Conservation (phyloP, 2,888 invertebrate species). For the Drosophila melanocephala region DNA sequence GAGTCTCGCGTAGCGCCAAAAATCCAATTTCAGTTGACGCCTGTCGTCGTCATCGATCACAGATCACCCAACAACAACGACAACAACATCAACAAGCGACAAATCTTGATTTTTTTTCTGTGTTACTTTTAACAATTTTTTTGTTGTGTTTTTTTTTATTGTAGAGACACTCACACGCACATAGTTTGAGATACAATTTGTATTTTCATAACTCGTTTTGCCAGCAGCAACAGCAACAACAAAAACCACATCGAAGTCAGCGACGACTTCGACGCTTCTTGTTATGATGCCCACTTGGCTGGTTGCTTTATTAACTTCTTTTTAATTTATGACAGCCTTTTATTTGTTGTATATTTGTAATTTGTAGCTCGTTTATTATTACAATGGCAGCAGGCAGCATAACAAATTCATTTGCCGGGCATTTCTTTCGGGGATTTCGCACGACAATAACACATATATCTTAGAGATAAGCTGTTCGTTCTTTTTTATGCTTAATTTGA, state of each 20-base stretch:
- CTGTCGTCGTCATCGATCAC: slow-evolving; percentile 73
- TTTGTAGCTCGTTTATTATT: slow-evolving; percentile 35
- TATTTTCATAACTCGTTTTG: slow-evolving; percentile 80
- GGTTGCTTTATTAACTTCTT: slow-evolving; percentile 66
- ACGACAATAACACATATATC: slow-evolving; percentile 12
- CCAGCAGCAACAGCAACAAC: slow-evolving; percentile 15
- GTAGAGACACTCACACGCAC: slow-evolving; percentile 42
- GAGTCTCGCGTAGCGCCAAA: slow-evolving; percentile 56
- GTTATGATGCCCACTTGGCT: slow-evolving; percentile 64
- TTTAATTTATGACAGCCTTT: slow-evolving; percentile 61
- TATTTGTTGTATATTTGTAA: slow-evolving; percentile 37
- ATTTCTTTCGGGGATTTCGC: neutral
- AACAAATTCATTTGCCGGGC: slow-evolving; percentile 33
- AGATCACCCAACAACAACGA: slow-evolving; percentile 47
- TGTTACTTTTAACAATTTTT: slow-evolving; percentile 57
- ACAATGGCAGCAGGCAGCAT: slow-evolving; percentile 33
- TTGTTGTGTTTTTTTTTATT: slow-evolving; percentile 4
- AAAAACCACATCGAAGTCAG: slow-evolving; percentile 21
- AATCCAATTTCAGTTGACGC: slow-evolving; percentile 75
- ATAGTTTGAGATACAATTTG: slow-evolving; percentile 63
- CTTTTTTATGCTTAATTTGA: slow-evolving; percentile 52
- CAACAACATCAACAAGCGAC: slow-evolving; percentile 29
- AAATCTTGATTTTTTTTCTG: slow-evolving; percentile 57
- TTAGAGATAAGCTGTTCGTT: slow-evolving; percentile 28
- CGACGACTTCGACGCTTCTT: slow-evolving; percentile 48